Percentiles rank a stretch among this genome's conserved stretches.
phyloP scores from a whole-genome alignment of 1,140 invertebrate species.

The Cyclina sinensis region DNA sequence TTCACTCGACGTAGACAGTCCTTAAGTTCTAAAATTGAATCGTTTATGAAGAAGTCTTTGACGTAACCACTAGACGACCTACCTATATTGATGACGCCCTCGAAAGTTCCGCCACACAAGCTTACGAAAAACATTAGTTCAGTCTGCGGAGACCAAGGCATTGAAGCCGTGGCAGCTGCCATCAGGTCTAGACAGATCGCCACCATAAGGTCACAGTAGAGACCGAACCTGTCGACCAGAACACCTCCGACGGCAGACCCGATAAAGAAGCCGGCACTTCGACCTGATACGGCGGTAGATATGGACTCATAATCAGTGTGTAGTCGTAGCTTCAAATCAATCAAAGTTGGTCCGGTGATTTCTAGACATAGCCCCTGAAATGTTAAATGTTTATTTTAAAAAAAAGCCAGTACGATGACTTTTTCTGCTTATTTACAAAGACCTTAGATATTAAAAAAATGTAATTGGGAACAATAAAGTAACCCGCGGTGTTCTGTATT shows the following conservation, averaged over 20 bases:
- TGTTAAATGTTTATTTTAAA: not conserved
- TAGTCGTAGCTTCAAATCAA: conserved; percentile 68
- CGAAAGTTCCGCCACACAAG: conserved; percentile 70
- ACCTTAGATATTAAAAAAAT: not conserved
- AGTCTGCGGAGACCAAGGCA: conserved; percentile 61
- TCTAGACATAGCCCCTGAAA: conserved; percentile 75
- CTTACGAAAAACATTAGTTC: conserved; percentile 69
- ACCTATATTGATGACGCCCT: conserved; percentile 78
- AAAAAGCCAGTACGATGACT: not conserved
- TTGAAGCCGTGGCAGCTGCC: conserved; percentile 44
- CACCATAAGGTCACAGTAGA: conserved; percentile 73
- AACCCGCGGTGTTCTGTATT: too few relatives aligned
- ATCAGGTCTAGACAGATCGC: conserved; percentile 65
- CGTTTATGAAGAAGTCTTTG: too few relatives aligned
- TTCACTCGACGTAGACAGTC: too few relatives aligned
- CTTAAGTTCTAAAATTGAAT: too few relatives aligned
- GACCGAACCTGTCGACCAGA: conserved; percentile 70
- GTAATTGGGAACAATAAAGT: not conserved
- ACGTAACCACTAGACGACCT: not conserved
- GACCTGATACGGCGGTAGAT: conserved; percentile 69
- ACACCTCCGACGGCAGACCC: conserved; percentile 68
- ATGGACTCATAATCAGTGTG: conserved; percentile 68
- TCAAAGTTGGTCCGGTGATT: conserved; percentile 74
- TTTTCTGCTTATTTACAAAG: not conserved
- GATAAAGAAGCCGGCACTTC: conserved; percentile 74